Evolutionary conservation across 2,888 invertebrate genomes (phyloP), one percentile per base, ranked within the genome.

Genomic region (Mactromeris polynyma): DNA sequence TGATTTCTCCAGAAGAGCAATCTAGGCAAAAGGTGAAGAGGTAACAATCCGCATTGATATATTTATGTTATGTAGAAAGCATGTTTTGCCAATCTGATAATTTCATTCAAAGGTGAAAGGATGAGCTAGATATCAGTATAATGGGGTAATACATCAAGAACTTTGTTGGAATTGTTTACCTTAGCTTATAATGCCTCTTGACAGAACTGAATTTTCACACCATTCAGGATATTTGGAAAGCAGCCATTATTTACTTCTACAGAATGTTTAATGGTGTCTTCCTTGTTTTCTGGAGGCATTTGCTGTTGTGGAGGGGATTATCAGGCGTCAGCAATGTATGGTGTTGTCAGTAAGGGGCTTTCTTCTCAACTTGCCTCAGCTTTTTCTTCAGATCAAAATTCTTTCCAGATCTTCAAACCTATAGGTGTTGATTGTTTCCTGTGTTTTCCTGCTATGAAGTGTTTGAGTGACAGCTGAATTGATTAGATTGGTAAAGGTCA

Each of bases 161-260:
- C 0, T 64, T 9, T 64, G 26, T 64, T n/a, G 6, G 58, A 26
- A 64, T 64, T 58, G 58, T 58, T 26, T 26, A 64, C 58, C 26
- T 64, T 73, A 19, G 19, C 73, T 31, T 31, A 17, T 14, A 26
- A 33, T 33, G 17, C 19, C 33, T 2, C 38, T 36, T 81, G 58
- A 54, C 58, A 58, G 54, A 33, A 33, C 9, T 38, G 17, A 64
- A 69, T 83, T 69, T 83, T 83, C 83, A 69, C 73, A 69, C 83
- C 40, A 33, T 42, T 3, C n/a, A 31, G 42, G 73, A 33, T 73
- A 42, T 31, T 73, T 83, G 83, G 82, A 82, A n/a, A 14, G 64
- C n/a, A 82, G 82, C 82, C 82, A 82, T 82, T 64, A 58, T 81
- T 81, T 81, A 54, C 54, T 54, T 11, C n/a, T 81, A 54, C 54